Percentiles rank a stretch among this genome's conserved stretches.
Evolutionary conservation across 2,113 vertebrate species (phyloP).

Genomic region (Nansenia antarctica): DNA sequence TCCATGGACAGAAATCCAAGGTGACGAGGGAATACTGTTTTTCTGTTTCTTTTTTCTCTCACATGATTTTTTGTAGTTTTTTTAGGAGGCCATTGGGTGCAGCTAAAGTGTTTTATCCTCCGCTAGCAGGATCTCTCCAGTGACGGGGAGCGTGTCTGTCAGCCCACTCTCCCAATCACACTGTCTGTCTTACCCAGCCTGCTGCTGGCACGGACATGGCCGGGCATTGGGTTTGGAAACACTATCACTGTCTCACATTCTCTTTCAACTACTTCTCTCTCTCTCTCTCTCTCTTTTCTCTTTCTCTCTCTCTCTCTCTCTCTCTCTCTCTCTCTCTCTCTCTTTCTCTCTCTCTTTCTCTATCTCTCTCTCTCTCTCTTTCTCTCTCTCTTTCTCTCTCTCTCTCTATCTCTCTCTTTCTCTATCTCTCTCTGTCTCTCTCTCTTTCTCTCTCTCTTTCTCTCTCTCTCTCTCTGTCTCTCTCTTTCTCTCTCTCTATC

Average conservation of each 20-base stretch:
- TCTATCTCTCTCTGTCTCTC: neutral
- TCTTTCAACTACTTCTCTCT: no score
- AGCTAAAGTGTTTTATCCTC: neutral
- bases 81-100: neutral
- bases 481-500: slow-evolving; percentile 21
- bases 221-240: slow-evolving; percentile 27
- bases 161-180: neutral
- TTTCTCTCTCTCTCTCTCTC: neutral
- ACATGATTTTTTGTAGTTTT: slow-evolving; percentile 8
- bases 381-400: neutral
- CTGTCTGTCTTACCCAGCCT: neutral
- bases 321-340: slow-evolving; percentile 1
- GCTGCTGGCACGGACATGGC: slow-evolving; percentile 20
- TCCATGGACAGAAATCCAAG: slow-evolving; percentile 52
- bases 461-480: neutral
- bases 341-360: slow-evolving; percentile 6
- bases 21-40: slow-evolving; percentile 56
- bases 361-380: neutral
- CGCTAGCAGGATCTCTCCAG: neutral
- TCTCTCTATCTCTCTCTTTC: neutral
- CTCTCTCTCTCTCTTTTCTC: no score
- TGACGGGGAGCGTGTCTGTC: neutral
- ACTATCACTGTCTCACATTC: slow-evolving; percentile 50
- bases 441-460: slow-evolving; percentile 18
- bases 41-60: slow-evolving; percentile 36